Percentiles rank a stretch among this genome's conserved stretches.
Conservation (phyloP, 92 coral and sea anemone genomes). For the Plumapathes pennacea region DNA sequence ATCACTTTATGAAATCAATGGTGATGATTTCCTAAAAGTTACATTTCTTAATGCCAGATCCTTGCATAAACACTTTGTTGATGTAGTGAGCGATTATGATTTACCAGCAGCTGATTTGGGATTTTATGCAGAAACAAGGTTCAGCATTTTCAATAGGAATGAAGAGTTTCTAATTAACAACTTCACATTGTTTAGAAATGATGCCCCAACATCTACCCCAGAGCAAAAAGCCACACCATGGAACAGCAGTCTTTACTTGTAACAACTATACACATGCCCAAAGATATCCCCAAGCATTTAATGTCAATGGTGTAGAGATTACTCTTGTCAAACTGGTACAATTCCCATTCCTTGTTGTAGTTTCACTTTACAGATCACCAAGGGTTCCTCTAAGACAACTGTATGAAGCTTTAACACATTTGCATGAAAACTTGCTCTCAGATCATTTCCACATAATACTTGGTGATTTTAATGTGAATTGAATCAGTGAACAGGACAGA, state of each 20-base stretch:
- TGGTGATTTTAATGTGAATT: conserved; percentile 32
- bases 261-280: neutral
- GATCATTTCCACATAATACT: conserved; percentile 7
- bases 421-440: neutral
- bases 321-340: neutral
- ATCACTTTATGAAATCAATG: conserved; percentile 5
- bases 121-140: conserved; percentile 14
- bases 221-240: conserved; percentile 18
- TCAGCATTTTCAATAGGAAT: conserved; percentile 7
- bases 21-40: no score
- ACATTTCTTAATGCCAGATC: conserved; percentile 29
- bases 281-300: conserved; percentile 27
- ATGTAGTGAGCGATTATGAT: conserved; percentile 18
- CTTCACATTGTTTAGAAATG: conserved; percentile 22
- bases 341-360: neutral
- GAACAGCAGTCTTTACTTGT: conserved; percentile 21
- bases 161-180: conserved; percentile 6
- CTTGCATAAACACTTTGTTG: conserved; percentile 23
- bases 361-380: conserved; percentile 1
- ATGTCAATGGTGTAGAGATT: conserved; percentile 15
- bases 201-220: neutral
- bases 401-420: conserved; percentile 20
- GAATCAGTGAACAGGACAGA: no score
- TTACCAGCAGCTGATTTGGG: conserved; percentile 2
- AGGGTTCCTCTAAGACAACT: conserved; percentile 6